These are phyloP conservation scores for Naso thynnoides DNA, from an alignment of 2,797 vertebrate species.

Conservation along the genomic window DNA sequence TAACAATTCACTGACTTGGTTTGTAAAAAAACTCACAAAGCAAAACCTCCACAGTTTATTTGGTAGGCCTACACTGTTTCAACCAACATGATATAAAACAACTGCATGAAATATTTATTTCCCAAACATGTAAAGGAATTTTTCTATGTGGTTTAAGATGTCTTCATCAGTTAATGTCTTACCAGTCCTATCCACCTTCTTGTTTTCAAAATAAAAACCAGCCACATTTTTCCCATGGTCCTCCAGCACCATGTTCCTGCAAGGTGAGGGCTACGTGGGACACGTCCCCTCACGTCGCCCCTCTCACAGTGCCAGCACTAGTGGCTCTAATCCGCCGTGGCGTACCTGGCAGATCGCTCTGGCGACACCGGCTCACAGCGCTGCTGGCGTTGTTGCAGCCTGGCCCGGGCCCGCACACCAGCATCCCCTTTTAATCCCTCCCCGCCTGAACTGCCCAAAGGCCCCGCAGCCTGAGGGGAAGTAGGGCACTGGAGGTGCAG, in stretches of 20 bases:
- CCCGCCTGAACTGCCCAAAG: constrained; percentile 42
- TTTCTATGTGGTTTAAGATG: not conserved
- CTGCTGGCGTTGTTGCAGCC: constrained; percentile 80
- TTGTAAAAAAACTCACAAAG: constrained; percentile 1
- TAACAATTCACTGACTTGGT: not conserved
- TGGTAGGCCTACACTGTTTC: not conserved
- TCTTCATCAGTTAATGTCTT: not conserved
- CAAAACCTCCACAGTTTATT: not conserved
- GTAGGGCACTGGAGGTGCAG: constrained; percentile 84
- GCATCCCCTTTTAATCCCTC: constrained; percentile 81
- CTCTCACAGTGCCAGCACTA: constrained; percentile 80
- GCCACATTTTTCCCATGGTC: constrained; percentile 47
- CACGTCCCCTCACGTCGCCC: constrained; percentile 68
- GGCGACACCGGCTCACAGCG: constrained; percentile 85
- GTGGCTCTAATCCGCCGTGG: constrained; percentile 87
- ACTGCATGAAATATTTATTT: not conserved
- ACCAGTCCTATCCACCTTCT: not conserved
- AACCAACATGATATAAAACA: not conserved
- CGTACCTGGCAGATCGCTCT: constrained; percentile 91
- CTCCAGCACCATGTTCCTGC: constrained; percentile 28
- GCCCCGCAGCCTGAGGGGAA: constrained; percentile 63
- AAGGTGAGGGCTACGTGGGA: constrained; percentile 42
- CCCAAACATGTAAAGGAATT: not conserved
- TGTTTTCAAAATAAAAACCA: constrained; percentile 8
- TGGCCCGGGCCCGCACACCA: constrained; percentile 80